Conservation (phyloP, 1,140 invertebrate species). For the Camponotus pennsylvanicus region DNA sequence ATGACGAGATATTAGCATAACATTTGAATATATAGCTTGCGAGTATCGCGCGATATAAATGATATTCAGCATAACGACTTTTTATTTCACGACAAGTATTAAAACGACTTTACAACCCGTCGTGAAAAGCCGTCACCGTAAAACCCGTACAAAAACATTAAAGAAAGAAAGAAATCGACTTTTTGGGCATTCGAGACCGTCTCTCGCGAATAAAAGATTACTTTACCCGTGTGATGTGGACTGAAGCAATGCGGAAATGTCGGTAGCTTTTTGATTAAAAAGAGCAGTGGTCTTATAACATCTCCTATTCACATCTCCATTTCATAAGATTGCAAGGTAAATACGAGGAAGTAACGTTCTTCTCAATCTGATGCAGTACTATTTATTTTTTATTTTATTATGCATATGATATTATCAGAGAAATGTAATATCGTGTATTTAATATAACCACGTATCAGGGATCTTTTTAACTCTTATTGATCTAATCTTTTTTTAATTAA, state of each 20-base stretch:
- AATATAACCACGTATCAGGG: neutral
- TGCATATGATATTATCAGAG: neutral
- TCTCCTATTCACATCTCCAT: slow-evolving; percentile 28
- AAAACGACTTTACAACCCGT: slow-evolving; percentile 25
- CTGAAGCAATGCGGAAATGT: slow-evolving; percentile 9
- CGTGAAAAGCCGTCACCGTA: neutral
- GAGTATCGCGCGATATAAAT: neutral
- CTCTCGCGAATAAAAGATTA: slow-evolving; percentile 36
- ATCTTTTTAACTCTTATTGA: neutral
- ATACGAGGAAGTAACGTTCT: neutral
- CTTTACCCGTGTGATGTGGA: slow-evolving; percentile 22
- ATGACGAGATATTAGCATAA: neutral
- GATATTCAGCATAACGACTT: slow-evolving; percentile 5
- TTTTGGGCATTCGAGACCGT: neutral
- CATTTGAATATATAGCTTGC: slow-evolving; percentile 10
- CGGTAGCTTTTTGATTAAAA: slow-evolving; percentile 47
- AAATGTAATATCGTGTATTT: neutral
- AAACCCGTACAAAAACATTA: neutral
- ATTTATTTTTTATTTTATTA: slow-evolving; percentile 26
- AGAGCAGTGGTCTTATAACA: neutral
- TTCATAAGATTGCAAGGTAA: slow-evolving; percentile 22
- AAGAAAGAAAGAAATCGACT: neutral
- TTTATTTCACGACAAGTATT: slow-evolving; percentile 7
- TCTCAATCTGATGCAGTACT: neutral
- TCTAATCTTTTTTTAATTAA: neutral